Percentiles rank a stretch among this genome's conserved stretches.
Evolutionary conservation across 2,888 invertebrate genomes (phyloP).

Genomic region (Punctoribates punctum): DNA sequence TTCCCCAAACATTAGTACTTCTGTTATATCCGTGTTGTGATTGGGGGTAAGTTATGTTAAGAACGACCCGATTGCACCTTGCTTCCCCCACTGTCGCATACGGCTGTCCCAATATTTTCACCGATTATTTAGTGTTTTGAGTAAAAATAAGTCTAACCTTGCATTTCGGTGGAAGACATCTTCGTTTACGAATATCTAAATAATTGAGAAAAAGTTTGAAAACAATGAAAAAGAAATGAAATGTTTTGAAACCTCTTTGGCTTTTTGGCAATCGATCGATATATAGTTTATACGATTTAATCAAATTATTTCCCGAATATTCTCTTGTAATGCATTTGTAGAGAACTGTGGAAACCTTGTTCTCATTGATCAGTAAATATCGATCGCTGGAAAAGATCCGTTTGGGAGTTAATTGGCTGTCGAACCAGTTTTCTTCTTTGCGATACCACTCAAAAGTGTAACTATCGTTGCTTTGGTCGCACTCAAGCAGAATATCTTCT

Average conservation of each 20-base stretch:
- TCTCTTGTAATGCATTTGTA: constrained; percentile 25
- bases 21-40: constrained; percentile 39
- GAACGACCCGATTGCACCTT: constrained; percentile 17
- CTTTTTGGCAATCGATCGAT: constrained; percentile 31
- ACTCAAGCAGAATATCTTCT: constrained; percentile 40
- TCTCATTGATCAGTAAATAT: constrained; percentile 38
- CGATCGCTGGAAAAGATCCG: background rate
- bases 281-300: constrained; percentile 32
- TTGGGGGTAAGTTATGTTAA: constrained; percentile 35
- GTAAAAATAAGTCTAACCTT: too few relatives aligned
- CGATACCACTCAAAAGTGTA: constrained; percentile 38
- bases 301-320: background rate
- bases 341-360: constrained; percentile 24
- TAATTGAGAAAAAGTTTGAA: background rate
- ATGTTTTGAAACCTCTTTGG: constrained; percentile 36
- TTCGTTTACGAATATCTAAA: too few relatives aligned
- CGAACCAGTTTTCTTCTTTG: constrained; percentile 37
- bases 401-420: background rate
- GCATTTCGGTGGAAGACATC: too few relatives aligned
- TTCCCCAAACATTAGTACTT: constrained; percentile 40
- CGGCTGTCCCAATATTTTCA: constrained; percentile 29
- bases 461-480: constrained; percentile 38
- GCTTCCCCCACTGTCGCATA: constrained; percentile 35
- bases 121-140: background rate
- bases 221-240: background rate